phyloP scores from a whole-genome alignment of 2,113 vertebrate genomes.

The Otus sunia region DNA sequence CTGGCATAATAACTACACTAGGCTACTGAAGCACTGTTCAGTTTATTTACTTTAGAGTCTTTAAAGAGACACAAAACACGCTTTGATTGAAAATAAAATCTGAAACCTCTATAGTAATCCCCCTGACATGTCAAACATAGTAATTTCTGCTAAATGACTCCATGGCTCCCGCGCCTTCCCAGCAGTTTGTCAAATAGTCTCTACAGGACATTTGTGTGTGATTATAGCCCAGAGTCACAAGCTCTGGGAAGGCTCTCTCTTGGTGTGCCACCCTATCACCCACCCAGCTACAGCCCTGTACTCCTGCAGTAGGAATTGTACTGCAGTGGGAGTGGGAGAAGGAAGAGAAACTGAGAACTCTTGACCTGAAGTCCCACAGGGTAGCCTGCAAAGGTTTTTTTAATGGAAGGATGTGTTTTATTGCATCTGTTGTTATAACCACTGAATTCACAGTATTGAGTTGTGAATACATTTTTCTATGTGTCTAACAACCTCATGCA shows the following conservation, averaged over 20 bases:
- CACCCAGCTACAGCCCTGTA: not conserved
- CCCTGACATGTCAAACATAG: not conserved
- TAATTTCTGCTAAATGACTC: not conserved
- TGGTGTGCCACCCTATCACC: rapidly evolving
- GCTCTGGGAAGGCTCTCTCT: not conserved
- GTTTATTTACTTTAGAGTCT: not conserved
- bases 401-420: not conserved
- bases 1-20: not conserved
- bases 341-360: not conserved
- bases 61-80: not conserved
- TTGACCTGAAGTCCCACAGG: not conserved
- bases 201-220: not conserved
- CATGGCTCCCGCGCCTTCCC: not conserved
- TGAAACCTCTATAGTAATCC: not conserved
- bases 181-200: not conserved
- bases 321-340: not conserved
- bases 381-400: not conserved
- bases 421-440: not conserved
- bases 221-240: not conserved
- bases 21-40: not conserved
- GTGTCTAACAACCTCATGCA: not conserved
- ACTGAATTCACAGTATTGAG: not conserved
- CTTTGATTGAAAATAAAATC: not conserved
- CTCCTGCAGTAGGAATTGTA: not conserved
- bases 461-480: not conserved